Conservation (phyloP, 2,113 vertebrate genomes). For the Ammodytes dubius region DNA sequence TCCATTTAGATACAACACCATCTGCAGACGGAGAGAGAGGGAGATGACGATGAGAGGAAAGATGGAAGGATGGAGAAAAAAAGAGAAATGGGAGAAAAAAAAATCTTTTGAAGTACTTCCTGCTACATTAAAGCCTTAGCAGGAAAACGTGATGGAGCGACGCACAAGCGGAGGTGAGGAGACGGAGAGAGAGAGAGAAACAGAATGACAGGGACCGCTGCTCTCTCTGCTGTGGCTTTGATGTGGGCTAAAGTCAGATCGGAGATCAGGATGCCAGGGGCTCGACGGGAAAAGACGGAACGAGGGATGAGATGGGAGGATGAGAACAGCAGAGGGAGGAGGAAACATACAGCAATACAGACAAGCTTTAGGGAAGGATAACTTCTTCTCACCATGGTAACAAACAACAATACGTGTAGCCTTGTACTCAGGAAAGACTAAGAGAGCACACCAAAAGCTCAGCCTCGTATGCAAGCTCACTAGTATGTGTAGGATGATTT, state of each 20-base stretch:
- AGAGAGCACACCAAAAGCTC: conserved; percentile 12
- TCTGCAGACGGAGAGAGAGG: conserved; percentile 47
- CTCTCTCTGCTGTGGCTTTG: conserved; percentile 65
- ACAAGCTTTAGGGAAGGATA: conserved; percentile 20
- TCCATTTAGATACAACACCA: conserved; percentile 73
- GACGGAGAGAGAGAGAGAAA: conserved; percentile 37
- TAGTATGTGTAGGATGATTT: neutral
- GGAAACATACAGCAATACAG: conserved; percentile 32
- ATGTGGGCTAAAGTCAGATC: conserved; percentile 79
- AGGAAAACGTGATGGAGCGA: conserved; percentile 60
- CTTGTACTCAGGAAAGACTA: conserved; percentile 19
- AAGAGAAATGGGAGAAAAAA: conserved; percentile 28
- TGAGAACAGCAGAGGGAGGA: conserved; percentile 47
- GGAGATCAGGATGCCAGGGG: conserved; percentile 75
- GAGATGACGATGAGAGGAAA: conserved; percentile 49
- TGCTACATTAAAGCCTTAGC: conserved; percentile 71
- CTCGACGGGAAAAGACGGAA: conserved; percentile 61
- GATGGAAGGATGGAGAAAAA: conserved; percentile 50
- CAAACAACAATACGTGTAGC: conserved; percentile 9
- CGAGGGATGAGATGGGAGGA: conserved; percentile 56
- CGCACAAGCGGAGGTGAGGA: conserved; percentile 38
- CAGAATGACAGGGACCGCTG: conserved; percentile 68
- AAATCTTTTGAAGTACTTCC: conserved; percentile 75
- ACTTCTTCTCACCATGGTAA: neutral
- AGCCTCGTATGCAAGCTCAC: neutral